Evolutionary conservation across 1,140 invertebrate species (phyloP).

Genomic region (Magallana angulata): DNA sequence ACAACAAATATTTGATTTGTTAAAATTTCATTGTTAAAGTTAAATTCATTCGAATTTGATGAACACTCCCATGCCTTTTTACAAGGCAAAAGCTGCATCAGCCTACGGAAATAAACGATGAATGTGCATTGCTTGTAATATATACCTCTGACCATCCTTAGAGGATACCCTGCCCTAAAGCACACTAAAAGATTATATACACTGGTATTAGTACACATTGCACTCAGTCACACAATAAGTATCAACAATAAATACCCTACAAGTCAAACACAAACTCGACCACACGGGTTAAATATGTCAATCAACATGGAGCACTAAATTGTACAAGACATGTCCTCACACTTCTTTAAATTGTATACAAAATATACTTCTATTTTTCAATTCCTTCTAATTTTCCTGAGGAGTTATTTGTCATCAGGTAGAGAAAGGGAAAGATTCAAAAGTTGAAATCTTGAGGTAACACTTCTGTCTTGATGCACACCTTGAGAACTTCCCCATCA

Average conservation of each 20-base stretch:
- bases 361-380: neutral
- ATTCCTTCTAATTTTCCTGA: neutral
- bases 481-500: neutral
- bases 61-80: no score
- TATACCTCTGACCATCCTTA: neutral
- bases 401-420: neutral
- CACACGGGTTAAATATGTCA: constrained; percentile 15
- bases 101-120: no score
- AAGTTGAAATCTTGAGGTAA: neutral
- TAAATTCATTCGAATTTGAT: no score
- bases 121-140: no score
- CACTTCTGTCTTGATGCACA: neutral
- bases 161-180: neutral
- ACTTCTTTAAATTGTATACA: neutral
- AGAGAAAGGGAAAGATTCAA: neutral
- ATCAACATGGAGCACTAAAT: constrained; percentile 9
- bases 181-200: constrained; percentile 9
- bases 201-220: neutral
- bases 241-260: constrained; percentile 30
- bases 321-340: neutral
- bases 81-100: no score
- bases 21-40: no score
- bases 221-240: constrained; percentile 22
- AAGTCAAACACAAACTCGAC: neutral
- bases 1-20: no score